Evolutionary conservation across 2,797 vertebrate genomes (phyloP).

Genomic region (Nannoperca obscura): DNA sequence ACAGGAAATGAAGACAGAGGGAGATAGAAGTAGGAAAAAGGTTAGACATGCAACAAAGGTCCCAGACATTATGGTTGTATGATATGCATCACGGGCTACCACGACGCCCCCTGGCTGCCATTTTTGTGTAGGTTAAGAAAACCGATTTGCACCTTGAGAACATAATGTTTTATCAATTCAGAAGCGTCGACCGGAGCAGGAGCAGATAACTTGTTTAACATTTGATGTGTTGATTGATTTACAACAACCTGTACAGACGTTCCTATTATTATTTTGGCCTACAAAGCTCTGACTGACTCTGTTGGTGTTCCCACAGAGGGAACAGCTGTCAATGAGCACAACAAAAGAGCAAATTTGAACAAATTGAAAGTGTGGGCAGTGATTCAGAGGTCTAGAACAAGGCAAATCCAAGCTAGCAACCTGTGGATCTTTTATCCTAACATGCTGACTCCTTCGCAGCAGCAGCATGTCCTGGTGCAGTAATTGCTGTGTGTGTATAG

Average conservation of each 20-base stretch:
- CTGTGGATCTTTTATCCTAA: not conserved
- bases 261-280: not conserved
- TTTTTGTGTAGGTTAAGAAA: not conserved
- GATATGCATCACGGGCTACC: not conserved
- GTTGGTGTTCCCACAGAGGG: not conserved
- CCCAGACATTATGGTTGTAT: not conserved
- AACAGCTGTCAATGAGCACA: conserved; percentile 1
- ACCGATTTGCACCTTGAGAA: not conserved
- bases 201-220: not conserved
- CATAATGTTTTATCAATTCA: no score
- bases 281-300: not conserved
- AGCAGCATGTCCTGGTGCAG: conserved; percentile 17
- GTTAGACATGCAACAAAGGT: not conserved
- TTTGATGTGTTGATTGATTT: not conserved
- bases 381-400: not conserved
- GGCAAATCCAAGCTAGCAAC: not conserved
- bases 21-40: no score
- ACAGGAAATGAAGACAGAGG: no score
- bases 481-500: conserved; percentile 62
- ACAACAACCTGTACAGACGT: not conserved
- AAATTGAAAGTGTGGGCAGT: not conserved
- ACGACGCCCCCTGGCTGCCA: not conserved
- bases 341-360: not conserved
- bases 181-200: not conserved
- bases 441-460: not conserved